Base-by-base conservation (phyloP, 2,888 invertebrate genomes). In the Yponomeuta malinellus region DNA sequence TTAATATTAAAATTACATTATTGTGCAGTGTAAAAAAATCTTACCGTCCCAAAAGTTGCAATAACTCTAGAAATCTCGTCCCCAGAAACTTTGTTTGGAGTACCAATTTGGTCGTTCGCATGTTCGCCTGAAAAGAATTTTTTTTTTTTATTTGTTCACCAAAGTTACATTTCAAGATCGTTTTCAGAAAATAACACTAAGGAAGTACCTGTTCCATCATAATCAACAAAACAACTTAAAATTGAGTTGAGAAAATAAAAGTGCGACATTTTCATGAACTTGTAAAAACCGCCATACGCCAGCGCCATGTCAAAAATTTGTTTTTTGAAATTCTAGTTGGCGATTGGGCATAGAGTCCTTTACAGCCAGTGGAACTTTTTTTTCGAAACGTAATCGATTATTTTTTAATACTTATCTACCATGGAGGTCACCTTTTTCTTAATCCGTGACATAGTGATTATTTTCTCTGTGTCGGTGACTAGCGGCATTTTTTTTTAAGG, bases 51-150 rank as follows among this genome's bases (percentile, higher is more conserved):
- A 81, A 91, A 92, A 43, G 85, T 83, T 63, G 90, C 89, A 65
- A 91, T 90, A 37, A 90, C 90, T 84, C 89, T 84, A 31, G 90
- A 84, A 78, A 92, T 89, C 78, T 92, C 91, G 77, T 91, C 90
- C 15, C 85, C 86, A 8, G 88, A 87, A 48, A 85, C 85, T 78
- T 86, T 88, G 68, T 78, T 85, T 72, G 82, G 82, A 1, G 87
- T 84, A 5, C 89, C 90, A 31, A 90, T 85, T 71, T 89, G 89
- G 76, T 90, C 89, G 78, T 88, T 89, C 31, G 88, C 88, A 86
- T 93, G 85, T 84, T 93, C 87, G 78, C 90, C 93, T 93, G 79
- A 29, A 84, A 83, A 72, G 37, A 67, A 71, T 63, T 71, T 71
- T 59, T 69, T n/a, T 66, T 33, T 15, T 3, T 59, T 59, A 59